Base-by-base conservation (phyloP, 2,797 vertebrate species). In the Rhynchonycteris naso region DNA sequence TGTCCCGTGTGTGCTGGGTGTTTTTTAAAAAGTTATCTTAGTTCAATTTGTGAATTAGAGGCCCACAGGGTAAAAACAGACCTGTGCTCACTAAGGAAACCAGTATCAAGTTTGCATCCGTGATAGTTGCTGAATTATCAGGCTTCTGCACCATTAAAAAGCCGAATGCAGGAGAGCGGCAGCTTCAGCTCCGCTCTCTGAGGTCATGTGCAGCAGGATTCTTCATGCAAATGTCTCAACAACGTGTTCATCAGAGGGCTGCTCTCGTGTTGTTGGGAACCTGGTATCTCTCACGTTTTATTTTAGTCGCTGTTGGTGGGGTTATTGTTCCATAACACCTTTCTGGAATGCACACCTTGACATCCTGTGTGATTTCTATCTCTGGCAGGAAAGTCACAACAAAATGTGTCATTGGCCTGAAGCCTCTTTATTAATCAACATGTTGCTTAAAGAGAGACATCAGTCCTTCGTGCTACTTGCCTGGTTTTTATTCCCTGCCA, bases 161-260 rank as follows among this genome's bases (percentile, higher is more conserved):
- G 54, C 54, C 74, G 61, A 79, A 35, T 7, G 38, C 22, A 28
- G 72, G 16, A 21, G 68, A 15, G 26, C 28, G 61, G 54, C 81
- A 85, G 9, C 59, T 26, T 90, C 47, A 14, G 26, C 56, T 69
- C 81, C 47, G 28, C 30, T 35, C 58, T 85, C 15, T 38, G 74
- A 95, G 91, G 72, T 66, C 74, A 26, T 2, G 21, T 30, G 63
- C 50, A 8, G 47, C 59, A 58, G 18, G 28, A 75, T 74, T 65
- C 74, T 81, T 76, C 38, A 90, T 82, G 91, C 68, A 94, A 92
- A 96, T 74, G 72, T 90, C 28, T 69, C 93, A 61, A 54, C 78
- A 79, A 90, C 56, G 79, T 1, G 0, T 35, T 94, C 78, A 58
- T 76, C 47, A 47, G 26, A 92, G 54, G 21, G 56, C 35, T 9